Evolutionary conservation across 2,888 invertebrate species (phyloP).

Genomic region (Deilephila porcellus): DNA sequence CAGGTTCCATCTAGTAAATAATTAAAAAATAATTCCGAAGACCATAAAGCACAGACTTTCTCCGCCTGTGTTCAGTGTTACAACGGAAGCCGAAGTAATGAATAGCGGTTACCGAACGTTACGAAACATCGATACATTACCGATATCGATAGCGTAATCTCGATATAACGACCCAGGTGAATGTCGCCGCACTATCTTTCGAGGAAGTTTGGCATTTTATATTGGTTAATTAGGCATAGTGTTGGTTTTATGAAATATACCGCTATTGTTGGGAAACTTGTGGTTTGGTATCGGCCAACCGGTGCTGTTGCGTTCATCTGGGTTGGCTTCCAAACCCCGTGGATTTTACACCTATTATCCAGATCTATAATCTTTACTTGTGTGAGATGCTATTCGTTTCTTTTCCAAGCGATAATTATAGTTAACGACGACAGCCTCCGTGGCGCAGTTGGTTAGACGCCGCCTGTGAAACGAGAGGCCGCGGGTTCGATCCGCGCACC

Average conservation of each 20-base stretch:
- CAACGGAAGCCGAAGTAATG: conserved; percentile 45
- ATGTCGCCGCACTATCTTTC: conserved; percentile 46
- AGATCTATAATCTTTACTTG: too few relatives aligned
- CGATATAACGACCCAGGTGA: conserved; percentile 28
- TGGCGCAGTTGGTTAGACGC: too few relatives aligned
- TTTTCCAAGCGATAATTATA: too few relatives aligned
- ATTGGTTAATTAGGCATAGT: conserved; percentile 21
- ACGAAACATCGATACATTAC: conserved; percentile 42
- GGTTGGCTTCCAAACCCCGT: neutral
- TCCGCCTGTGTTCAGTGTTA: conserved; percentile 36
- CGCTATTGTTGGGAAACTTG: neutral
- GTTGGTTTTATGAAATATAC: neutral
- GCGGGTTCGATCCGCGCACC: too few relatives aligned
- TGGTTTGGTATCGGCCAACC: neutral
- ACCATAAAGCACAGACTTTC: conserved; percentile 35
- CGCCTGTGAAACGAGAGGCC: too few relatives aligned
- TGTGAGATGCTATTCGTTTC: too few relatives aligned
- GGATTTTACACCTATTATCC: too few relatives aligned
- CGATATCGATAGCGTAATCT: conserved; percentile 44
- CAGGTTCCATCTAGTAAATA: neutral
- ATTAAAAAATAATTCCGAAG: neutral
- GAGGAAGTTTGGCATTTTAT: conserved; percentile 26
- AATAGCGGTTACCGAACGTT: conserved; percentile 41
- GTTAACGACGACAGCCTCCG: too few relatives aligned
- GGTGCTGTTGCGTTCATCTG: neutral